These are phyloP conservation scores for Sebastiscus tertius DNA, from an alignment of 2,797 vertebrate genomes.

Conservation along the genomic window DNA sequence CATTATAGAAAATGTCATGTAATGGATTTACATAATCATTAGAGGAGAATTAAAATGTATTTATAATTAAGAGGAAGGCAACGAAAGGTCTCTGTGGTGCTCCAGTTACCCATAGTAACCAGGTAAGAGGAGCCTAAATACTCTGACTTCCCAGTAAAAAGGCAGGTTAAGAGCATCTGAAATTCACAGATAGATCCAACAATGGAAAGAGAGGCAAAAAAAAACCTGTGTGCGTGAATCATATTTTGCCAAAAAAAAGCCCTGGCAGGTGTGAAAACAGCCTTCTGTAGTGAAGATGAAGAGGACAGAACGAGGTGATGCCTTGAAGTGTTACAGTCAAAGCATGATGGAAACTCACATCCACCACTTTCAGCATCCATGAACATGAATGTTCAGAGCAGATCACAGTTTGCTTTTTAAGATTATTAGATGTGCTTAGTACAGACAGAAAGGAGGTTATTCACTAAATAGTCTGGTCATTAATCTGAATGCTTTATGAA, in stretches of 20 bases:
- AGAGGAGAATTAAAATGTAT: conserved; percentile 3
- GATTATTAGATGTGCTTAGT: neutral
- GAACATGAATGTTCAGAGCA: conserved; percentile 28
- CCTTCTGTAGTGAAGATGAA: conserved; percentile 54
- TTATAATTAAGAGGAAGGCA: neutral
- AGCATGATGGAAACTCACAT: conserved; percentile 29
- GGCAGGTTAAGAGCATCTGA: conserved; percentile 27
- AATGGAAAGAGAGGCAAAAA: conserved; percentile 24
- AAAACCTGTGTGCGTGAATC: conserved; percentile 44
- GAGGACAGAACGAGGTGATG: conserved; percentile 27
- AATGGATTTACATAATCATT: neutral
- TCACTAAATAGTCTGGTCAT: neutral
- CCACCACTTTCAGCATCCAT: conserved; percentile 31
- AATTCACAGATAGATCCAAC: conserved; percentile 33
- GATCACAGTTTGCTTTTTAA: conserved; percentile 3
- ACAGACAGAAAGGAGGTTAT: neutral
- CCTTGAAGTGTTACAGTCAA: conserved; percentile 30
- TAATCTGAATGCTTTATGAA: neutral
- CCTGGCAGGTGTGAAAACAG: conserved; percentile 42
- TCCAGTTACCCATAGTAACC: conserved; percentile 7
- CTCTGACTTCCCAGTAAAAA: conserved; percentile 19
- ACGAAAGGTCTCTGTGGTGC: neutral
- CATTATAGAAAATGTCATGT: neutral
- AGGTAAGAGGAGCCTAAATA: conserved; percentile 18
- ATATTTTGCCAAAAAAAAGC: conserved; percentile 36